Conservation (phyloP, 2,113 vertebrate genomes). For the Amblyornis subalaris region DNA sequence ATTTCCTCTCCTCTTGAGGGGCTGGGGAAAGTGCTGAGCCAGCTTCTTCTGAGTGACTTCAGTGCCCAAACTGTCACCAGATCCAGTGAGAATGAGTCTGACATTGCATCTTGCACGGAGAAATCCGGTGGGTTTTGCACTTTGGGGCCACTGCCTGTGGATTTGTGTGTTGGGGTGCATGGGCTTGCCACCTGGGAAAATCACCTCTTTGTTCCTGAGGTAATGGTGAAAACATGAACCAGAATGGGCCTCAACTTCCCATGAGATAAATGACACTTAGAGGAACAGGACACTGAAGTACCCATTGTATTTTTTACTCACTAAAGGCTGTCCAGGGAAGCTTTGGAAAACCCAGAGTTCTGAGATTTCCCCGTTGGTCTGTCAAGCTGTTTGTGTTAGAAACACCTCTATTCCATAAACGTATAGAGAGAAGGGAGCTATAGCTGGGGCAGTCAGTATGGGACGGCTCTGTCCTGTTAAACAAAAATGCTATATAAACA, state of each 20-base stretch:
- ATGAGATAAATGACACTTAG: not conserved
- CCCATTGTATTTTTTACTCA: not conserved
- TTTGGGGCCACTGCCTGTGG: not conserved
- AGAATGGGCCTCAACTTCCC: not conserved
- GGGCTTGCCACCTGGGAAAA: not conserved
- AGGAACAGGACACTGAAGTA: not conserved
- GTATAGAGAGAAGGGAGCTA: not conserved
- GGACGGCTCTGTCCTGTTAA: not conserved
- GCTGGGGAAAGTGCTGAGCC: slow-evolving; percentile 1
- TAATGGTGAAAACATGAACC: not conserved
- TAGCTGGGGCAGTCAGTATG: not conserved
- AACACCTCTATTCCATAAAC: not conserved
- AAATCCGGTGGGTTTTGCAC: not conserved
- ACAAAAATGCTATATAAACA: slow-evolving; percentile 52
- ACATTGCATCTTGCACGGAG: not conserved
- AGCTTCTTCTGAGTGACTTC: not conserved
- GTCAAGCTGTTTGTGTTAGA: not conserved
- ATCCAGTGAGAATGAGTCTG: not conserved
- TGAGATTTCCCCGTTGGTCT: not conserved
- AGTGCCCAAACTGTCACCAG: not conserved
- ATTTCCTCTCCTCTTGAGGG: not conserved
- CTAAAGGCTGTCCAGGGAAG: not conserved
- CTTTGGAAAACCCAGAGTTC: not conserved
- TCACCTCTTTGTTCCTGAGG: not conserved
- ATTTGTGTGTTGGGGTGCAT: rapidly evolving